phyloP scores from a whole-genome alignment of 2,113 vertebrate genomes.

The Emydocephalus ijimae region DNA sequence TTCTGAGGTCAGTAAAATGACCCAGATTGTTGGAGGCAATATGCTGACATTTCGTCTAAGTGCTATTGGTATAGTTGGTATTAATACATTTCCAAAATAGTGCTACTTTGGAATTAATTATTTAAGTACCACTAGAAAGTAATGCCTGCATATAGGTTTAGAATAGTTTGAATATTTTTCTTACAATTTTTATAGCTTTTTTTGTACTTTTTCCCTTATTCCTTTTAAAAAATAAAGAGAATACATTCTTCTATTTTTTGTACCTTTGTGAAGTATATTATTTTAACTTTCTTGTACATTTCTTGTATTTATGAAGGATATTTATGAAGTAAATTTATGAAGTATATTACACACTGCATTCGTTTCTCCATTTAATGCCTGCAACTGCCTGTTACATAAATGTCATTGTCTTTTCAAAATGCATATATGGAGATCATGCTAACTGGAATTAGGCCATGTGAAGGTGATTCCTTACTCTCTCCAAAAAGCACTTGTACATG shows the following conservation, averaged over 20 bases:
- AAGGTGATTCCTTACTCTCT: neutral
- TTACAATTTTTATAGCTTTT: neutral
- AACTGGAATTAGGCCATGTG: neutral
- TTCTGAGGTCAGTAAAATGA: too few relatives aligned
- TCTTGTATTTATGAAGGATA: neutral
- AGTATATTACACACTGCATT: neutral
- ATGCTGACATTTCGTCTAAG: too few relatives aligned
- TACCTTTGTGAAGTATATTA: neutral
- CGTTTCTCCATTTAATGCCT: neutral
- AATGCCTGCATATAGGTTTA: neutral
- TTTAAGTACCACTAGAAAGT: neutral
- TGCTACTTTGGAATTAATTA: neutral
- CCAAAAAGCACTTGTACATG: neutral
- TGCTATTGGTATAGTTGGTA: too few relatives aligned
- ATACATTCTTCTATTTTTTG: neutral
- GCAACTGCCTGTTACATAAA: neutral
- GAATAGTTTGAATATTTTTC: neutral
- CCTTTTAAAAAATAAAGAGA: neutral
- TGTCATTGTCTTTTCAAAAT: slow-evolving; percentile 11
- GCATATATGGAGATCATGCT: neutral
- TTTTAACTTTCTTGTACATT: neutral
- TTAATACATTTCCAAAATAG: neutral
- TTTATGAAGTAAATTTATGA: neutral
- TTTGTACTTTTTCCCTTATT: neutral
- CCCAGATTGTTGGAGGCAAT: too few relatives aligned